Base-by-base conservation (phyloP, 2,797 vertebrate genomes). In the Cossypha dichroa region DNA sequence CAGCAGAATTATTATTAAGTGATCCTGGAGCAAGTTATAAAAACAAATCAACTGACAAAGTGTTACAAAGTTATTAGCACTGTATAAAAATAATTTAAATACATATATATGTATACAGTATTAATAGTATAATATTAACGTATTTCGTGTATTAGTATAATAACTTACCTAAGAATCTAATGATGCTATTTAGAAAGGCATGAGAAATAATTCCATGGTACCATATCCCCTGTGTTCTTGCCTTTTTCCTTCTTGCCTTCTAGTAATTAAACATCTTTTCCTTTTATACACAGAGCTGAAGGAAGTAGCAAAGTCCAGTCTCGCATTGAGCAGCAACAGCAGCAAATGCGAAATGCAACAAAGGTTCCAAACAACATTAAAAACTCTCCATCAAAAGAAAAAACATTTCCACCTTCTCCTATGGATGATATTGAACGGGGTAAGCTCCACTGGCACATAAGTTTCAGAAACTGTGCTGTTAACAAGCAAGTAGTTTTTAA, bases 371-470 rank as follows among this genome's bases (percentile, higher is more conserved):
- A 97, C 56, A 97, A 97, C 28, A 41, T 97, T 63, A 99, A 98
- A 97, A 98, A 94, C 87, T 98, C 99, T 87, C 98, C 99, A 70
- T 98, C 98, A 3, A 99, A 99, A 97, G 99, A 99, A 56, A 99
- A 99, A 94, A 96, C 98, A 11, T 99, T 98, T 64, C 98, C 99
- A 0, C 86, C 98, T 29, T 99, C 98, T 60, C 98, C 98, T 20
- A 98, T 99, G 99, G 99, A 99, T 91, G 99, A 99, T 94, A 99
- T 99, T 11, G 99, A 99, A 97, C 98, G 98, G 98, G 99, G 99
- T 99, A 98, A 95, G 90, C 23, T 92, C n/a, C 38, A 16, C 5
- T n/a, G n/a, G 20, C 31, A 74, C 17, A 1, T 11, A 28, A n/a
- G 17, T 54, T 90, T 94, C 29, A 74, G 34, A 54, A 68, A 34